Conservation (phyloP, 2,113 vertebrate genomes). For the Neotragus pygmaeus region DNA sequence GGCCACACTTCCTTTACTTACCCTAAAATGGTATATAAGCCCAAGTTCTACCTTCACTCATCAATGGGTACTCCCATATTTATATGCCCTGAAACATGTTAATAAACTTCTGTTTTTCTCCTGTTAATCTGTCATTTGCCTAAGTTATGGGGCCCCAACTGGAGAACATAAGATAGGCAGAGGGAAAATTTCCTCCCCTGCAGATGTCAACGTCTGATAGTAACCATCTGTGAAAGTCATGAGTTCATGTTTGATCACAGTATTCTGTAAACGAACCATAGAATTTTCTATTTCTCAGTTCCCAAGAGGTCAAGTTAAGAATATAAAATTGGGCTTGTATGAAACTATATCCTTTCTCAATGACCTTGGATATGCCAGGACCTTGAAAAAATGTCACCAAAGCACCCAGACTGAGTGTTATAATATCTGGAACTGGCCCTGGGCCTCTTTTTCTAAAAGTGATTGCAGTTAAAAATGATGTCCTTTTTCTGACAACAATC, state of each 20-base stretch:
- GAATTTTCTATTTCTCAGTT: neutral
- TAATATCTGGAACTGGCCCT: neutral
- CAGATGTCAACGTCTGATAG: neutral
- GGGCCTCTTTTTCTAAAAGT: neutral
- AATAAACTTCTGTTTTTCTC: neutral
- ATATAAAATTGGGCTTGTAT: neutral
- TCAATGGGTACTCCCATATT: neutral
- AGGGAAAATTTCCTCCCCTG: neutral
- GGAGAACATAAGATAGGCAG: neutral
- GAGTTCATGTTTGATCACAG: neutral
- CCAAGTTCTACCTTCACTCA: neutral
- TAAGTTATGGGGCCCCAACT: neutral
- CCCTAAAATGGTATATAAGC: neutral
- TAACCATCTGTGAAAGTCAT: neutral
- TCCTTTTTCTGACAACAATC: neutral
- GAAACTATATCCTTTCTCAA: neutral
- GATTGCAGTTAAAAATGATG: neutral
- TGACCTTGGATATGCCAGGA: neutral
- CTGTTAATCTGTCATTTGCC: neutral
- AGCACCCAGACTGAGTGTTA: neutral
- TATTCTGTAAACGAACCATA: conserved; percentile 5
- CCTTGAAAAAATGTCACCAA: neutral
- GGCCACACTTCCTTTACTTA: neutral
- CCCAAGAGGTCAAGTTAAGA: neutral
- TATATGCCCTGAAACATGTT: neutral